Evolutionary conservation across 1,140 invertebrate species (phyloP).

Genomic region (Ooceraea biroi): DNA sequence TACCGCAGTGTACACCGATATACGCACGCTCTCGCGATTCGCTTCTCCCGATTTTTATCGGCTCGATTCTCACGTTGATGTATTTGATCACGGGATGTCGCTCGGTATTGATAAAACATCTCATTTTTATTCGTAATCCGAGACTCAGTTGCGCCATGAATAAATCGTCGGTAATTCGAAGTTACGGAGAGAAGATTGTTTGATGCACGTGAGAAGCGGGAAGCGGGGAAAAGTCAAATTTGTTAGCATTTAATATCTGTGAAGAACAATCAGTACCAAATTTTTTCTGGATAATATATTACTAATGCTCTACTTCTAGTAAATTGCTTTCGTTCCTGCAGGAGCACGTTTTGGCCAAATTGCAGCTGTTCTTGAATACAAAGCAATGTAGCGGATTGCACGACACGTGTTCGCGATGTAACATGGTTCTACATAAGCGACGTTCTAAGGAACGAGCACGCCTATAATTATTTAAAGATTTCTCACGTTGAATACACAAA

Average conservation of each 20-base stretch:
- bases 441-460: constrained; percentile 9
- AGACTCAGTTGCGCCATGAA: constrained; percentile 22
- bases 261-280: neutral
- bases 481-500: constrained; percentile 44
- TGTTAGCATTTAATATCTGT: neutral
- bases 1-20: constrained; percentile 29
- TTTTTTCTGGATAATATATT: neutral
- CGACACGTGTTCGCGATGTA: constrained; percentile 13
- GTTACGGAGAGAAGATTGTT: neutral
- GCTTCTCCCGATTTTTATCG: constrained; percentile 55
- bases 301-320: neutral
- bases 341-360: constrained; percentile 33
- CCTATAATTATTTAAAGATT: constrained; percentile 40
- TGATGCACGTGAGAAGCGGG: neutral
- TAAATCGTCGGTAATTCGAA: neutral
- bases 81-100: constrained; percentile 40
- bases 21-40: constrained; percentile 36
- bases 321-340: constrained; percentile 42
- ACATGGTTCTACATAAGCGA: constrained; percentile 23
- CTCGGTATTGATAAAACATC: constrained; percentile 42
- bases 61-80: constrained; percentile 37
- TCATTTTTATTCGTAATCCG: constrained; percentile 47
- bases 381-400: constrained; percentile 4
- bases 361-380: constrained; percentile 24
- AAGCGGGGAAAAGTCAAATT: neutral